Conservation (phyloP, 2,797 vertebrate species). For the Orientallactaga sibirica region DNA sequence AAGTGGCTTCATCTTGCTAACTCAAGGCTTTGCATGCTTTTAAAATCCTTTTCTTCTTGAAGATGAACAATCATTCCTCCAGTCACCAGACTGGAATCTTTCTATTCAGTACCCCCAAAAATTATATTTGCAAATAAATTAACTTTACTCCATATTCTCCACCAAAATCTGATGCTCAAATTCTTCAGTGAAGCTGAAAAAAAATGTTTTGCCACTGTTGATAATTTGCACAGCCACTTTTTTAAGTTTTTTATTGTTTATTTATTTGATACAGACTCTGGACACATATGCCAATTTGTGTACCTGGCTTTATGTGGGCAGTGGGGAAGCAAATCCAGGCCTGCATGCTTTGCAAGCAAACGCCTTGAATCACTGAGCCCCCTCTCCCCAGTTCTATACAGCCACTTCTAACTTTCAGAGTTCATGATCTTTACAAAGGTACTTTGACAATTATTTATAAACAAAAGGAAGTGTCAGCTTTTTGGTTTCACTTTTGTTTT, state of each 20-base stretch:
- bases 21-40: not conserved
- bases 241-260: not conserved
- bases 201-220: not conserved
- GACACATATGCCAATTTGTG: too few relatives aligned
- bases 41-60: not conserved
- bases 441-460: slow-evolving; percentile 2
- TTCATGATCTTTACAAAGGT: not conserved
- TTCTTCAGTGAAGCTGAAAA: not conserved
- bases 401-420: not conserved
- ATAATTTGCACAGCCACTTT: not conserved
- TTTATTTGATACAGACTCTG: too few relatives aligned
- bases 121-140: not conserved
- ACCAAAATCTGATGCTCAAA: not conserved
- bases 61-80: not conserved
- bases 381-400: not conserved
- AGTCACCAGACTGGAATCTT: not conserved
- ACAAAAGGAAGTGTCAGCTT: not conserved
- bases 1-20: not conserved
- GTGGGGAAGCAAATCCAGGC: too few relatives aligned
- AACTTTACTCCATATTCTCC: not conserved
- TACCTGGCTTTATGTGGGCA: too few relatives aligned
- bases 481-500: not conserved
- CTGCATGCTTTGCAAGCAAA: too few relatives aligned
- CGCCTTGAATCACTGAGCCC: too few relatives aligned
- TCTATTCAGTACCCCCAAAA: not conserved